These are phyloP conservation scores for Pachyseris speciosa DNA, from an alignment of 64 coral and sea anemone genomes.

Conservation along the genomic window DNA sequence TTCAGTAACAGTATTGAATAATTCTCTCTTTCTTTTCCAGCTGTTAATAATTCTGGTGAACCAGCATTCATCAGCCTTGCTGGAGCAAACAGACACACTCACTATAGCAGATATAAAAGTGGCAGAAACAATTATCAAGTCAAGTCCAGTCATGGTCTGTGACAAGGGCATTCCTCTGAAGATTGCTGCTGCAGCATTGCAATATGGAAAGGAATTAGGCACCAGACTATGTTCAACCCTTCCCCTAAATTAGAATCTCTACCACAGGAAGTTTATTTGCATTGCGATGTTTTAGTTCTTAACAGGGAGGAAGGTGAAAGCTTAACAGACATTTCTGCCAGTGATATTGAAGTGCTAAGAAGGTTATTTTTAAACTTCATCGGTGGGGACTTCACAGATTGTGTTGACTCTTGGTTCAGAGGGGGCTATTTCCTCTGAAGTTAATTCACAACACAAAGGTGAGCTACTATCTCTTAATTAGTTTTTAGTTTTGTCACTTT, in stretches of 20 bases:
- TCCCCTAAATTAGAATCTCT: constrained; percentile 74
- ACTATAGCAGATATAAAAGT: constrained; percentile 38
- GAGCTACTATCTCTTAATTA: too few species aligned
- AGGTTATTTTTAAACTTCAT: constrained; percentile 71
- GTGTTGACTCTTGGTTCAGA: constrained; percentile 83
- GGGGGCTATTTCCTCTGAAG: constrained; percentile 78
- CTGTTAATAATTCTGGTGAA: constrained; percentile 82
- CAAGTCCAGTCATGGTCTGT: constrained; percentile 78
- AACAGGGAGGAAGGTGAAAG: constrained; percentile 84
- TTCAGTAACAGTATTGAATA: neutral
- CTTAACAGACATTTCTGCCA: constrained; percentile 67
- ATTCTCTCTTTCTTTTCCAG: constrained; percentile 33
- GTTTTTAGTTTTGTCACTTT: too few species aligned
- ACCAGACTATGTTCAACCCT: constrained; percentile 88
- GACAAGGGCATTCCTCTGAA: constrained; percentile 89
- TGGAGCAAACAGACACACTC: constrained; percentile 75
- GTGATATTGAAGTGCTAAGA: constrained; percentile 61
- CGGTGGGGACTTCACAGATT: constrained; percentile 66
- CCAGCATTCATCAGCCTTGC: constrained; percentile 89
- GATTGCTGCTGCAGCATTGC: constrained; percentile 57
- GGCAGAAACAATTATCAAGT: constrained; percentile 41
- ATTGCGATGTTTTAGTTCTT: constrained; percentile 73
- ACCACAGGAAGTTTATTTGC: constrained; percentile 29
- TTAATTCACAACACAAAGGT: constrained; percentile 12
- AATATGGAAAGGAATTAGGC: constrained; percentile 80